Conservation (phyloP, 2,113 vertebrate species). For the Coryphaenoides rupestris region DNA sequence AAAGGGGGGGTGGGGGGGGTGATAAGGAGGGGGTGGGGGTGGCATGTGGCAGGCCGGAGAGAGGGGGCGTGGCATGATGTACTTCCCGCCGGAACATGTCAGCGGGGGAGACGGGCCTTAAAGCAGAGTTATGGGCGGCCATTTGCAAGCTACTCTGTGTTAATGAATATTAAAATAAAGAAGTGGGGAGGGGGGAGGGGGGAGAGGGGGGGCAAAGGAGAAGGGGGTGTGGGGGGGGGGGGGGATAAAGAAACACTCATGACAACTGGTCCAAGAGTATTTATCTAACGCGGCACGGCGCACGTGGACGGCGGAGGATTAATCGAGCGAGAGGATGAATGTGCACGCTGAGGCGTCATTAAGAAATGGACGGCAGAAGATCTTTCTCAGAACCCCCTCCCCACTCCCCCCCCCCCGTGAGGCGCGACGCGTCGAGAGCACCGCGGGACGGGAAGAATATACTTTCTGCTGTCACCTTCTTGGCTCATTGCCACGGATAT, state of each 20-base stretch:
- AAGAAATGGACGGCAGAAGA: neutral
- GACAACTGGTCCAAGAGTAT: constrained; percentile 10
- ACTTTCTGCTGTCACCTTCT: too few species aligned
- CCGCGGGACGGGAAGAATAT: too few species aligned
- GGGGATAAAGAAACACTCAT: neutral
- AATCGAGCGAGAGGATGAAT: neutral
- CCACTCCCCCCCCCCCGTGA: too few species aligned
- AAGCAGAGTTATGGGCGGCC: constrained; percentile 34
- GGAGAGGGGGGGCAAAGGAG: too few species aligned
- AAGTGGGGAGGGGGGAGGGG: too few species aligned
- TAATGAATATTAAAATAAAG: constrained; percentile 17
- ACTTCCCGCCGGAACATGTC: constrained; percentile 24
- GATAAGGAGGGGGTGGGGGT: constrained; percentile 18
- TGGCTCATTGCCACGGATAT: too few species aligned
- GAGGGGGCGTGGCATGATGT: constrained; percentile 39
- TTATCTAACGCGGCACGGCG: neutral
- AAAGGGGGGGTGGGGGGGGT: constrained; percentile 18
- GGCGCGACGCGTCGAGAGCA: too few species aligned
- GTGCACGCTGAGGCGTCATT: neutral
- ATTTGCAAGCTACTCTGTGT: constrained; percentile 21
- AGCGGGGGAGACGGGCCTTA: constrained; percentile 16
- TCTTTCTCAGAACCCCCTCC: too few species aligned
- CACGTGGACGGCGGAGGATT: neutral
- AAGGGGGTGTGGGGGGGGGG: too few species aligned
- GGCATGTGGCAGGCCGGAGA: too few species aligned